Conservation (phyloP, 2,797 vertebrate species). For the Silurus lanzhouensis region DNA sequence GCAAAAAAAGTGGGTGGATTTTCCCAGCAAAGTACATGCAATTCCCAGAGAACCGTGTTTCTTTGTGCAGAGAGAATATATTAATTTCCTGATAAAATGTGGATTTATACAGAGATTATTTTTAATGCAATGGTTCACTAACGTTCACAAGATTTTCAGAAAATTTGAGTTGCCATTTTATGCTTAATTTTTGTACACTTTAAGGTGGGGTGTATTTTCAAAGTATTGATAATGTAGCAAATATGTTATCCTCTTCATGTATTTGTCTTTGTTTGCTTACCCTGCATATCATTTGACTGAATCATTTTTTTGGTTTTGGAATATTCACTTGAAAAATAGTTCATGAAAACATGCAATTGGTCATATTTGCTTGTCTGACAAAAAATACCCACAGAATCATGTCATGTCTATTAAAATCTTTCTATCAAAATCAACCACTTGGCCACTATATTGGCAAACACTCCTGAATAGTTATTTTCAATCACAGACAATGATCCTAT, state of each 20-base stretch:
- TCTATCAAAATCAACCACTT: background rate
- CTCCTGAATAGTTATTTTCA: background rate
- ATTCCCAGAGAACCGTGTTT: background rate
- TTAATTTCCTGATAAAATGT: background rate
- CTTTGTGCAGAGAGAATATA: background rate
- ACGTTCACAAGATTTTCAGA: background rate
- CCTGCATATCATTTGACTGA: background rate
- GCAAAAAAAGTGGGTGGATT: conserved; percentile 8
- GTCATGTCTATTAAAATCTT: background rate
- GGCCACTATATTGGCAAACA: background rate
- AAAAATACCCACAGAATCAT: background rate
- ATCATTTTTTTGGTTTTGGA: background rate
- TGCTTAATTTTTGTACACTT: background rate
- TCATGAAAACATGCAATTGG: background rate
- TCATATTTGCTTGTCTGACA: background rate
- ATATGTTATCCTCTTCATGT: background rate
- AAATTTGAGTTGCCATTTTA: background rate
- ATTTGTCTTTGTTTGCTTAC: background rate
- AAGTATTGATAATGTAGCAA: background rate
- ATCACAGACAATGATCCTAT: background rate
- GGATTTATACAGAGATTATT: background rate
- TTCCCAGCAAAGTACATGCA: background rate
- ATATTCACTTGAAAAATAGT: background rate
- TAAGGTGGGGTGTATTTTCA: background rate
- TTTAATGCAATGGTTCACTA: too few relatives aligned